phyloP scores from a whole-genome alignment of 2,113 vertebrate species.

The Seriola rivoliana region DNA sequence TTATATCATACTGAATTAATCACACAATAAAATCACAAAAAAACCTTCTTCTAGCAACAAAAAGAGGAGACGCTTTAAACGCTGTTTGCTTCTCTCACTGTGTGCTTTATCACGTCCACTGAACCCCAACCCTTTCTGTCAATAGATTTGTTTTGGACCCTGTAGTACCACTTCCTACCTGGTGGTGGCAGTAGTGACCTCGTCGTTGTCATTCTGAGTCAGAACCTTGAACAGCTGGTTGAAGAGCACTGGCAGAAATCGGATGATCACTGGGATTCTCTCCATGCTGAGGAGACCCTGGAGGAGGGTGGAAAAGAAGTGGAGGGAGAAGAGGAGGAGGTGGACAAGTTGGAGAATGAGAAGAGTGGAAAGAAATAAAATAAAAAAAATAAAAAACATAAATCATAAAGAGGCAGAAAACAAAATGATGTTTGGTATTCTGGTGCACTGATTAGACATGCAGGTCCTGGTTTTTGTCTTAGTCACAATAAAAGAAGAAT shows the following conservation, averaged over 20 bases:
- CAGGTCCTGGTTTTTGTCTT: slow-evolving; percentile 24
- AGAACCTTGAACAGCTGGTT: slow-evolving; percentile 97
- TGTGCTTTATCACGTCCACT: background rate
- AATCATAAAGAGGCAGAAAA: slow-evolving; percentile 3
- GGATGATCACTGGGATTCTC: slow-evolving; percentile 93
- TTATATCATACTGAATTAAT: background rate
- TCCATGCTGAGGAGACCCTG: slow-evolving; percentile 96
- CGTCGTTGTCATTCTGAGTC: slow-evolving; percentile 91
- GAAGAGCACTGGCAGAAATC: slow-evolving; percentile 96
- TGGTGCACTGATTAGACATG: slow-evolving; percentile 13
- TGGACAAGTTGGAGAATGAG: slow-evolving; percentile 1
- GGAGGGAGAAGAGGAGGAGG: slow-evolving; percentile 13
- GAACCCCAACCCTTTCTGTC: background rate
- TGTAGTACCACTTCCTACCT: slow-evolving; percentile 85
- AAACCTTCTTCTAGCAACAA: background rate
- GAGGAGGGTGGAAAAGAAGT: slow-evolving; percentile 11
- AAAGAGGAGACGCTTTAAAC: background rate
- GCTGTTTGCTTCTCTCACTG: no score
- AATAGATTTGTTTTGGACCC: background rate
- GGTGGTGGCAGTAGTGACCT: slow-evolving; percentile 90
- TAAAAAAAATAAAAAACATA: background rate
- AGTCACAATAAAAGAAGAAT: slow-evolving; percentile 5
- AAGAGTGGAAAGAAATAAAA: background rate
- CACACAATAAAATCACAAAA: background rate
- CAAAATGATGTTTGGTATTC: background rate